Conservation (phyloP, 2,113 vertebrate genomes). For the Calyptommatus sinebrachiatus region DNA sequence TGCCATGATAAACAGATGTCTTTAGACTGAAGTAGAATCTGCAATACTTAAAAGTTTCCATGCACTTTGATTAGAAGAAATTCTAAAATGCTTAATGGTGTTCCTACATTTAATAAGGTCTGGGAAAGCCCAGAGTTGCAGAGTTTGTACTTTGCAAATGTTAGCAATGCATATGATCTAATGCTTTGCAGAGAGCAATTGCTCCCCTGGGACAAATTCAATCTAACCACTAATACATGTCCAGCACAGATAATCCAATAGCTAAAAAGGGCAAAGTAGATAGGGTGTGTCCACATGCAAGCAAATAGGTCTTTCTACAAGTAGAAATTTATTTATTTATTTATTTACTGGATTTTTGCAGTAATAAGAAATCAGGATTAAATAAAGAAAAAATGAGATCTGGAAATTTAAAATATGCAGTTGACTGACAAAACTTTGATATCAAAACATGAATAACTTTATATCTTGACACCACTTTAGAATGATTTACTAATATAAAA, state of each 20-base stretch:
- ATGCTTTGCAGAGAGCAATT: neutral
- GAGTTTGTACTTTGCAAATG: constrained; percentile 1
- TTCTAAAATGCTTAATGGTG: too few species aligned
- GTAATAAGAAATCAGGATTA: too few species aligned
- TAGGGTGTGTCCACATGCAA: neutral
- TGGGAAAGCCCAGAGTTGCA: constrained; percentile 24
- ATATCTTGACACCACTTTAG: too few species aligned
- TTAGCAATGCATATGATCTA: constrained; percentile 5
- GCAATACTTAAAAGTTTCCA: constrained; percentile 17
- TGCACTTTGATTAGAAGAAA: neutral
- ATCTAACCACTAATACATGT: neutral
- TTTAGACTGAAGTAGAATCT: constrained; percentile 2
- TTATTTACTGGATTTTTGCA: too few species aligned
- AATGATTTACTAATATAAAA: neutral
- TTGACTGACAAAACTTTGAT: too few species aligned
- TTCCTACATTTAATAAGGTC: neutral
- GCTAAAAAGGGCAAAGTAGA: neutral
- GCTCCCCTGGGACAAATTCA: neutral
- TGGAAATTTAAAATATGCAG: too few species aligned
- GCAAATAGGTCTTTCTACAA: too few species aligned
- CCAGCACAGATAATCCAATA: neutral
- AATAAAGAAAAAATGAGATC: too few species aligned
- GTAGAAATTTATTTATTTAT: too few species aligned
- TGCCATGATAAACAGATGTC: constrained; percentile 22
- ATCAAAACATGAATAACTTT: too few species aligned